phyloP scores from a whole-genome alignment of 2,888 invertebrate genomes.

The Sphaeridia pumilis region DNA sequence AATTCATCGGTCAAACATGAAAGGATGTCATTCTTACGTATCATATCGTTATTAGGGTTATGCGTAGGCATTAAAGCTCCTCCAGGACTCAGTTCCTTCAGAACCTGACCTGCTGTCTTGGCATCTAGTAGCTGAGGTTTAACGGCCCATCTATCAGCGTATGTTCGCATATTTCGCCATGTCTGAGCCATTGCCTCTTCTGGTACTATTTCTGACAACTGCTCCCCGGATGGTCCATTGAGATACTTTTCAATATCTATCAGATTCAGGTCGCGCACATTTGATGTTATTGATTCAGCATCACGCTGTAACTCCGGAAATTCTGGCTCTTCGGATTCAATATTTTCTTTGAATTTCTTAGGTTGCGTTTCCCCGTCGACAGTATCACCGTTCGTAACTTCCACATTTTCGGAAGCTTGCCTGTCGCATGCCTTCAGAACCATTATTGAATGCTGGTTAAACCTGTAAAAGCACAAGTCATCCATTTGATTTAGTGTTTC shows the following conservation, averaged over 20 bases:
- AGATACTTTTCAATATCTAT: conserved; percentile 65
- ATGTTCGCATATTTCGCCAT: conserved; percentile 24
- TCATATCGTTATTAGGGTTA: too few relatives aligned
- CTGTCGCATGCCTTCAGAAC: conserved; percentile 48
- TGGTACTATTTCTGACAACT: conserved; percentile 37
- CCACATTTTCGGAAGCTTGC: background rate
- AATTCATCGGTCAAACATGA: background rate
- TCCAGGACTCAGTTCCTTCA: conserved; percentile 82
- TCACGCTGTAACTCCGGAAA: conserved; percentile 68
- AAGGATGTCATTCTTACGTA: conserved; percentile 38
- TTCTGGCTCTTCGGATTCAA: conserved; percentile 2
- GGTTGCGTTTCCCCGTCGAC: too few relatives aligned
- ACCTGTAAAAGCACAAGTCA: too few relatives aligned
- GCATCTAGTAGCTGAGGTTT: conserved; percentile 41
- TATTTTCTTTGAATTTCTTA: too few relatives aligned
- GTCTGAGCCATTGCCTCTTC: conserved; percentile 39
- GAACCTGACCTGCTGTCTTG: conserved; percentile 66
- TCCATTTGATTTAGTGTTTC: too few relatives aligned
- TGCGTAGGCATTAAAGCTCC: conserved; percentile 84
- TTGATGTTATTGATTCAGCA: conserved; percentile 44
- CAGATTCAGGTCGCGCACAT: conserved; percentile 48
- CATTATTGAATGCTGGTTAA: conserved; percentile 97
- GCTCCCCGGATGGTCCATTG: conserved; percentile 54
- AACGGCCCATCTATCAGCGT: conserved; percentile 22
- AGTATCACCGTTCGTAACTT: background rate